Evolutionary conservation across 2,113 vertebrate species (phyloP).

Genomic region (Atrichornis clamosus): DNA sequence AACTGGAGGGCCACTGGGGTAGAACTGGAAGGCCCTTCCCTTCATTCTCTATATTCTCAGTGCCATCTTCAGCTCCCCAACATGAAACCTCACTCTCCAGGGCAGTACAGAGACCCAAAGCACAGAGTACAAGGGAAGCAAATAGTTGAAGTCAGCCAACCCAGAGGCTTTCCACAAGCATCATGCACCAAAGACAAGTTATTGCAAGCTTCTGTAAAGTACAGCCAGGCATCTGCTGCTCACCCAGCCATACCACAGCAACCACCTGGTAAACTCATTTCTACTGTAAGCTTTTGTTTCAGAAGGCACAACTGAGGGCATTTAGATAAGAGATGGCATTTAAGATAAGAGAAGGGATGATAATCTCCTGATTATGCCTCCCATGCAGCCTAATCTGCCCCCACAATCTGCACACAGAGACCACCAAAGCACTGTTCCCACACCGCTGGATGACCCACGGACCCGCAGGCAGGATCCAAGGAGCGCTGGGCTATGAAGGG

Average conservation of each 20-base stretch:
- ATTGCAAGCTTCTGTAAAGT: neutral
- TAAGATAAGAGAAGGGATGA: neutral
- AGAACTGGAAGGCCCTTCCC: neutral
- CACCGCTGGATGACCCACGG: accelerated
- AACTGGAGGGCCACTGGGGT: neutral
- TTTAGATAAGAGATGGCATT: neutral
- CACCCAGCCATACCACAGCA: neutral
- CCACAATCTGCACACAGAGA: neutral
- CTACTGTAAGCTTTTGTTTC: neutral
- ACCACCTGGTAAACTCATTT: neutral
- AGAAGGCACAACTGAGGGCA: neutral
- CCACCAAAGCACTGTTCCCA: neutral
- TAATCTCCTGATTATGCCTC: neutral
- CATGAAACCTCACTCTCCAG: neutral
- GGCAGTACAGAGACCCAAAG: neutral
- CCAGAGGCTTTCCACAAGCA: neutral
- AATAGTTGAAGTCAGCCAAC: neutral
- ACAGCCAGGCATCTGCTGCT: neutral
- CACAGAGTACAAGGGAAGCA: neutral
- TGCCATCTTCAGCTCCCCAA: neutral
- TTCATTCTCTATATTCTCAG: neutral
- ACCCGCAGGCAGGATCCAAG: neutral
- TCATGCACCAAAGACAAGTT: neutral
- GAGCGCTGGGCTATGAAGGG: neutral
- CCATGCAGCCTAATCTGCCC: neutral